These are phyloP conservation scores for Elanoides forficatus DNA, from an alignment of 2,113 vertebrate genomes.

Conservation along the genomic window DNA sequence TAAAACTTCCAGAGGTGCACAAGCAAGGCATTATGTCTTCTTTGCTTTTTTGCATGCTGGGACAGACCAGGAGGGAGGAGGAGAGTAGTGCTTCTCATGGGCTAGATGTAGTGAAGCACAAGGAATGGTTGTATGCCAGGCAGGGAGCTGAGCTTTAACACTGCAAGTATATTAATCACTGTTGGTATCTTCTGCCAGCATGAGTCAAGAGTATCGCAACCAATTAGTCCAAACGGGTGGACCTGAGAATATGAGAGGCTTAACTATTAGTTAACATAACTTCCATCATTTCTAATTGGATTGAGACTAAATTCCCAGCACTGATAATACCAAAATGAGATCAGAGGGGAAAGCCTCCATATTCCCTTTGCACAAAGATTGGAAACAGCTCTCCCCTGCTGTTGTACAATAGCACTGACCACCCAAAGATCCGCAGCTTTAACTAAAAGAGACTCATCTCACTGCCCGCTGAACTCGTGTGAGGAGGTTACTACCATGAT, in stretches of 20 bases:
- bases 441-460: not conserved
- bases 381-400: slow-evolving; percentile 58
- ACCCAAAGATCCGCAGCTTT: slow-evolving; percentile 3
- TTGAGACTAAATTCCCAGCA: slow-evolving; percentile 31
- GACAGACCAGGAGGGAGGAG: not conserved
- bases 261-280: slow-evolving; percentile 11
- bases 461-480: not conserved
- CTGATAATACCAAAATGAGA: slow-evolving; percentile 38
- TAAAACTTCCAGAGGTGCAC: slow-evolving; percentile 1
- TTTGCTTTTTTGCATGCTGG: not conserved
- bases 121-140: not conserved
- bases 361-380: not conserved
- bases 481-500: not conserved
- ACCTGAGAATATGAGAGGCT: not conserved
- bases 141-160: not conserved
- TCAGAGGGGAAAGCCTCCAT: slow-evolving; percentile 33
- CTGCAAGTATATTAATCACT: not conserved
- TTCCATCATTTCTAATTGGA: slow-evolving; percentile 60
- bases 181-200: not conserved
- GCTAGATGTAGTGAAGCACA: not conserved
- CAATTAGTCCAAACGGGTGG: not conserved
- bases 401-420: slow-evolving; percentile 31
- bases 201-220: not conserved
- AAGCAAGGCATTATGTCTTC: not conserved
- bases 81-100: not conserved